Percentiles rank a stretch among this genome's conserved stretches.
Conservation (phyloP, 2,888 invertebrate species). For the Patella caerulea region DNA sequence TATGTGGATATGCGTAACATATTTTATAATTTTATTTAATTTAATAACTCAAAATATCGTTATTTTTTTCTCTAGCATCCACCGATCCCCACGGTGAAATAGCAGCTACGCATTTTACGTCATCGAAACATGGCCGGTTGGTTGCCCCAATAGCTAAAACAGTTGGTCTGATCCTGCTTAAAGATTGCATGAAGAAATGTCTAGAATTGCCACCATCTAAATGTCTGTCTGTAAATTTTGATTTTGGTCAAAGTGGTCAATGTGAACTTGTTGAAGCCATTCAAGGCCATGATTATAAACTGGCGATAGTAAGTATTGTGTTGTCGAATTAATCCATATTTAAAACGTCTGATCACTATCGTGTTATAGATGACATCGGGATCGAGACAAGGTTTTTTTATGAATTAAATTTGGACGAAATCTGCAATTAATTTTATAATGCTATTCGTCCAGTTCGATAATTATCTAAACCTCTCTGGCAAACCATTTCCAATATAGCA, state of each 20-base stretch:
- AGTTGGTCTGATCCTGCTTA: constrained; percentile 25
- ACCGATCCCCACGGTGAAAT: constrained; percentile 13
- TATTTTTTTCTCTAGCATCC: neutral
- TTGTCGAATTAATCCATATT: too few species aligned
- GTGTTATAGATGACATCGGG: too few species aligned
- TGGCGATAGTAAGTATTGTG: too few species aligned
- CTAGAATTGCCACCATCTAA: constrained; percentile 29
- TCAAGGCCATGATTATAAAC: constrained; percentile 36
- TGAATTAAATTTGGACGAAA: too few species aligned
- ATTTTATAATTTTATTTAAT: neutral
- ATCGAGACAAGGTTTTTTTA: too few species aligned
- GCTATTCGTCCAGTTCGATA: too few species aligned
- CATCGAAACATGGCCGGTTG: constrained; percentile 37
- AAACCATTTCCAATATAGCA: too few species aligned
- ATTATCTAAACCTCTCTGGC: too few species aligned
- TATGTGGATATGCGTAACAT: too few species aligned
- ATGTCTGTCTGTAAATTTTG: constrained; percentile 56
- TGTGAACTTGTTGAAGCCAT: constrained; percentile 53
- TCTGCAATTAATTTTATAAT: too few species aligned
- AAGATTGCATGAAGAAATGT: constrained; percentile 46
- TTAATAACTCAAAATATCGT: too few species aligned
- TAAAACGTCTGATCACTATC: too few species aligned
- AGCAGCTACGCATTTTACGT: constrained; percentile 36
- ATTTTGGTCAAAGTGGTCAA: constrained; percentile 38
- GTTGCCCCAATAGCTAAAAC: constrained; percentile 22